Conservation (phyloP, 2,797 vertebrate species). For the Cetoscarus ocellatus region DNA sequence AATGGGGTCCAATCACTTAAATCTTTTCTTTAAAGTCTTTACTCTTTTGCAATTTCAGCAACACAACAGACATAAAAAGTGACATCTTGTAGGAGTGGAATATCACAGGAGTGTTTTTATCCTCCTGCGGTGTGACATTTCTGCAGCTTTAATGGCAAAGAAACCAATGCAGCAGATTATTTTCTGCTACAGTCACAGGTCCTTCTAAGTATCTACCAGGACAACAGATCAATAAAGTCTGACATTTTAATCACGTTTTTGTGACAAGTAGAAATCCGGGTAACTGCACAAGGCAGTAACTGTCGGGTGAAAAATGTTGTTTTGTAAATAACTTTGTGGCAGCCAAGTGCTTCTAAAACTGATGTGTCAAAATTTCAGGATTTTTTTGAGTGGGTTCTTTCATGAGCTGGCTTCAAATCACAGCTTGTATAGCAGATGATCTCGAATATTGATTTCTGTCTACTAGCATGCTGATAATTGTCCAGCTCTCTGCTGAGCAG, state of each 20-base stretch:
- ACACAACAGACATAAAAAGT: background rate
- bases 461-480: background rate
- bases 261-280: background rate
- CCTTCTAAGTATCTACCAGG: background rate
- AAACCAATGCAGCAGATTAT: background rate
- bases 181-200: slow-evolving; percentile 5
- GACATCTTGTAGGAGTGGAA: slow-evolving; percentile 27
- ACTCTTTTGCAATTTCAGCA: too few relatives aligned
- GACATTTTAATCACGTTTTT: slow-evolving; percentile 11
- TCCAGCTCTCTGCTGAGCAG: background rate
- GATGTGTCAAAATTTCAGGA: slow-evolving; percentile 27
- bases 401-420: slow-evolving; percentile 17
- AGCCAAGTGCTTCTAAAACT: background rate
- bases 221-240: slow-evolving; percentile 19
- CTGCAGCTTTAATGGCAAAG: slow-evolving; percentile 7
- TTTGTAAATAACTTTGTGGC: slow-evolving; percentile 21
- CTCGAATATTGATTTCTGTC: slow-evolving; percentile 15
- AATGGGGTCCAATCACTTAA: too few relatives aligned
- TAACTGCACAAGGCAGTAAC: background rate
- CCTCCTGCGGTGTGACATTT: slow-evolving; percentile 39
- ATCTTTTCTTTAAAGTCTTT: too few relatives aligned
- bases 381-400: slow-evolving; percentile 20
- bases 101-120: slow-evolving; percentile 21
- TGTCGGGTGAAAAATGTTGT: slow-evolving; percentile 8
- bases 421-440: background rate